phyloP scores from a whole-genome alignment of 1,140 invertebrate species.

The Archivesica marissinica region DNA sequence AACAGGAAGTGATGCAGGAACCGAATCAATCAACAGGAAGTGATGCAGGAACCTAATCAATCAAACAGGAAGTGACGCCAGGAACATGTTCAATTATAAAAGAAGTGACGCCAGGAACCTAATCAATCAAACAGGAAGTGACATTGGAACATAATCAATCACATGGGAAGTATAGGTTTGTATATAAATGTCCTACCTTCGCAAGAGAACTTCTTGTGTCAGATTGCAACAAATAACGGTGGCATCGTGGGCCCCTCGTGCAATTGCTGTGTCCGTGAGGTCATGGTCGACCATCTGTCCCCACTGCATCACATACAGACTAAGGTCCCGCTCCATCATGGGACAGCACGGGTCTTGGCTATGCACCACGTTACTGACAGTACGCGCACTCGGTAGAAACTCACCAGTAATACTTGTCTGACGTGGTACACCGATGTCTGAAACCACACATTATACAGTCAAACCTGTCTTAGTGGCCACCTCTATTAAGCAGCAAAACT shows the following conservation, averaged over 20 bases:
- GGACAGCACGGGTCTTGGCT: conserved; percentile 59
- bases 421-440: conserved; percentile 52
- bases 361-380: conserved; percentile 56
- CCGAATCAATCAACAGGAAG: too few relatives aligned
- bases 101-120: too few relatives aligned
- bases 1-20: too few relatives aligned
- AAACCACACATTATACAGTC: too few relatives aligned
- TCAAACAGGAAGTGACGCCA: too few relatives aligned
- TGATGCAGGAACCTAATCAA: too few relatives aligned
- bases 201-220: conserved; percentile 24
- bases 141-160: too few relatives aligned
- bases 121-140: too few relatives aligned
- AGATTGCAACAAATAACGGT: conserved; percentile 61
- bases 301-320: conserved; percentile 57
- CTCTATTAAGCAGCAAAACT: too few relatives aligned
- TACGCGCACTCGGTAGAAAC: conserved; percentile 58
- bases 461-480: too few relatives aligned
- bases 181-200: conserved; percentile 24
- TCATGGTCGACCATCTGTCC: conserved; percentile 66
- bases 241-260: conserved; percentile 75
- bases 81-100: too few relatives aligned
- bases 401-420: conserved; percentile 59
- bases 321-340: conserved; percentile 36
- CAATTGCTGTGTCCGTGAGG: conserved; percentile 56
- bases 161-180: too few relatives aligned